phyloP scores from a whole-genome alignment of 2,113 vertebrate species.

The Caranx melampygus region DNA sequence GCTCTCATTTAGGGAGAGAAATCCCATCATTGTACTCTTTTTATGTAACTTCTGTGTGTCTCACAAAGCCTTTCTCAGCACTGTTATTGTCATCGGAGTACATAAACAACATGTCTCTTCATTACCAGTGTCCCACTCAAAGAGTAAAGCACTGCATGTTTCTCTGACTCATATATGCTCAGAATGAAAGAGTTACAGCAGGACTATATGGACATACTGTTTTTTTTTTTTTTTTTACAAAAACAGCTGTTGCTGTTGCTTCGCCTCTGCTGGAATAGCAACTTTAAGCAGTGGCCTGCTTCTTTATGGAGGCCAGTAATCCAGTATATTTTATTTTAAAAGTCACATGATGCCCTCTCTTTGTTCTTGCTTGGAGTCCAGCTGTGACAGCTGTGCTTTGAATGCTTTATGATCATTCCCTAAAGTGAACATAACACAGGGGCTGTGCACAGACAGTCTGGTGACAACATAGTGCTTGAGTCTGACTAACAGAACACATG shows the following conservation, averaged over 20 bases:
- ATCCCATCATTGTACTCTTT: not conserved
- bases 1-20: not conserved
- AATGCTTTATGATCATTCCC: too few relatives aligned
- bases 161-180: not conserved
- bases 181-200: too few relatives aligned
- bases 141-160: not conserved
- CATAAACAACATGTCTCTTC: not conserved
- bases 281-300: too few relatives aligned
- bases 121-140: not conserved
- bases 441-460: too few relatives aligned
- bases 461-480: too few relatives aligned
- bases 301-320: too few relatives aligned
- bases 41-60: not conserved
- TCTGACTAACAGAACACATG: too few relatives aligned
- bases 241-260: not conserved
- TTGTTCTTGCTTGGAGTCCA: not conserved
- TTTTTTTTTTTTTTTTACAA: not conserved
- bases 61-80: not conserved
- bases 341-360: not conserved
- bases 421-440: too few relatives aligned
- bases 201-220: not conserved
- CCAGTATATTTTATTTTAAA: too few relatives aligned
- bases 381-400: not conserved
- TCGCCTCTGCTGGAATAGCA: not conserved
- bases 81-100: not conserved